Evolutionary conservation across 2,888 invertebrate genomes (phyloP).

Genomic region (Watsonalla cultraria): DNA sequence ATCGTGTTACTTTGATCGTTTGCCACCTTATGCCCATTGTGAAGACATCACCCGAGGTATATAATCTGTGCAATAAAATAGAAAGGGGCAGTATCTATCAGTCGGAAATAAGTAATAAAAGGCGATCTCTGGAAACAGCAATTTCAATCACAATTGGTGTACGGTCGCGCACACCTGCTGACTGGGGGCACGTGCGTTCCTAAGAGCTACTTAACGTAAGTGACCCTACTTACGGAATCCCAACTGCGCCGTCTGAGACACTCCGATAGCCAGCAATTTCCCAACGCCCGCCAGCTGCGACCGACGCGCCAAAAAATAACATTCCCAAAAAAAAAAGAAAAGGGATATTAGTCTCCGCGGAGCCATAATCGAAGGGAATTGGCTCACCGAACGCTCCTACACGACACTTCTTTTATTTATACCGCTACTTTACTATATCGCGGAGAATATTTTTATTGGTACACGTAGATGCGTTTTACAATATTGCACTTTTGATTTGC

Average conservation of each 20-base stretch:
- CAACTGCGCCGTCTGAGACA: conserved; percentile 57
- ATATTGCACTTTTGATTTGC: conserved; percentile 30
- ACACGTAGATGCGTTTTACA: conserved; percentile 46
- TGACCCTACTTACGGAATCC: conserved; percentile 67
- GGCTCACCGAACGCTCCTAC: conserved; percentile 61
- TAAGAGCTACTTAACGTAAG: conserved; percentile 75
- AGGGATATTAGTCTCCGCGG: conserved; percentile 77
- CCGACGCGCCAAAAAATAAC: conserved; percentile 74
- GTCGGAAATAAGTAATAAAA: conserved; percentile 44
- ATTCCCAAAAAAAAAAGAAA: conserved; percentile 71
- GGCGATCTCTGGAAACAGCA: conserved; percentile 48
- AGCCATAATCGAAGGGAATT: conserved; percentile 77
- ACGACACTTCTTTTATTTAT: conserved; percentile 70
- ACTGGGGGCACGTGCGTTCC: conserved; percentile 64
- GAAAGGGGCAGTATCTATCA: conserved; percentile 31
- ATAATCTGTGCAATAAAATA: conserved; percentile 1
- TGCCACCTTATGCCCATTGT: not conserved
- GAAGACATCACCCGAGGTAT: not conserved
- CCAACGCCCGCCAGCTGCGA: conserved; percentile 69
- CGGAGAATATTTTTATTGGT: conserved; percentile 59
- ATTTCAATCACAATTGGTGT: conserved; percentile 66
- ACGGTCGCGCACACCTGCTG: conserved; percentile 61
- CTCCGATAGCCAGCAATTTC: conserved; percentile 60
- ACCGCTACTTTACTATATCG: conserved; percentile 56
- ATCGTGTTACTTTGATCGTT: no score